Conservation (phyloP, 2,888 invertebrate species). For the Philopedon plagiatum region DNA sequence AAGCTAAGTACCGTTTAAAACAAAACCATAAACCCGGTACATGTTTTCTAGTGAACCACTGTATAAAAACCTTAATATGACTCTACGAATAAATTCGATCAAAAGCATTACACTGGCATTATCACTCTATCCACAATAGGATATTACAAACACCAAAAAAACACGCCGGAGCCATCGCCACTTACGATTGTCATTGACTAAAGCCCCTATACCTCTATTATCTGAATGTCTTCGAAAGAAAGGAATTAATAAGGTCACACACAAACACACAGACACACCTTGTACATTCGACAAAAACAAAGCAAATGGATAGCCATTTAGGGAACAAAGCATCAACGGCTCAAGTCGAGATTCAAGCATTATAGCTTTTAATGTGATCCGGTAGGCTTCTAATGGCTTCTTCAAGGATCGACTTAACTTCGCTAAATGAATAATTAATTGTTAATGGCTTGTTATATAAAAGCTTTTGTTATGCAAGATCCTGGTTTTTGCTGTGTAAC, state of each 20-base stretch:
- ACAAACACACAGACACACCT: background rate
- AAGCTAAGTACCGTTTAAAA: too few relatives aligned
- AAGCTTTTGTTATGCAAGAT: constrained; percentile 20
- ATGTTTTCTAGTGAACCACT: too few relatives aligned
- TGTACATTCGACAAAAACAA: constrained; percentile 32
- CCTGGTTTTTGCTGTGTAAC: constrained; percentile 11
- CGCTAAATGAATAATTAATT: constrained; percentile 47
- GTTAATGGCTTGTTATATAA: constrained; percentile 33
- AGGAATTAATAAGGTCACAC: constrained; percentile 2
- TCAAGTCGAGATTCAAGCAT: constrained; percentile 42
- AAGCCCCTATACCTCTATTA: background rate
- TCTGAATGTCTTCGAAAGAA: background rate
- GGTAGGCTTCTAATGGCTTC: constrained; percentile 45
- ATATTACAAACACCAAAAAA: too few relatives aligned
- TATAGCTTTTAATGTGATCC: constrained; percentile 47
- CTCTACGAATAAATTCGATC: too few relatives aligned
- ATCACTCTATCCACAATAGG: too few relatives aligned
- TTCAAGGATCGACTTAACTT: constrained; percentile 45
- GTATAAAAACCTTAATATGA: too few relatives aligned
- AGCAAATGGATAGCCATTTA: constrained; percentile 41
- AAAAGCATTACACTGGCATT: too few relatives aligned
- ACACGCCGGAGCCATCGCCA: background rate
- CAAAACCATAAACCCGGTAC: too few relatives aligned
- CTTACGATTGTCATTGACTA: background rate
- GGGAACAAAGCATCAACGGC: constrained; percentile 38